Conservation (phyloP, 2,113 vertebrate species). For the Paratilapia polleni region DNA sequence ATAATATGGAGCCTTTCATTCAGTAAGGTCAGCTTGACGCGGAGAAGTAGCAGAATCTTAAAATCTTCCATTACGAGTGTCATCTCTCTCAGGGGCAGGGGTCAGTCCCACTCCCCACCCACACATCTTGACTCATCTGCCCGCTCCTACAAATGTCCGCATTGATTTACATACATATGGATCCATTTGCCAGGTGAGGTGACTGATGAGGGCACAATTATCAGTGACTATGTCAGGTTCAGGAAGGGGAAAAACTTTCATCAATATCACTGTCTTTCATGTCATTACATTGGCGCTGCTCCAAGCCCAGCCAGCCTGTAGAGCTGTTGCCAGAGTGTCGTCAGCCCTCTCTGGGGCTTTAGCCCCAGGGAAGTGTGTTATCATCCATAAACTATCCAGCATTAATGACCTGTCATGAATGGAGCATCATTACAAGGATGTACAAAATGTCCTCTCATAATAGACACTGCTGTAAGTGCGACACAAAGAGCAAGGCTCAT, state of each 20-base stretch:
- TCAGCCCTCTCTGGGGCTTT: constrained; percentile 13
- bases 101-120: constrained; percentile 16
- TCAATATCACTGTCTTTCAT: constrained; percentile 41
- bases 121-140: constrained; percentile 12
- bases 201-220: constrained; percentile 50
- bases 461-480: neutral
- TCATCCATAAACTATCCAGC: constrained; percentile 30
- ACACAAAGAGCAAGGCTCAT: constrained; percentile 4
- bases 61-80: constrained; percentile 45
- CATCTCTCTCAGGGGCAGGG: constrained; percentile 29
- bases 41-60: too few relatives aligned
- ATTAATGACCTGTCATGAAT: constrained; percentile 46
- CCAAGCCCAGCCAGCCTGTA: constrained; percentile 14
- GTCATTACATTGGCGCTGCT: constrained; percentile 28
- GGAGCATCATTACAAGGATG: constrained; percentile 41
- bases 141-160: constrained; percentile 3
- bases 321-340: neutral
- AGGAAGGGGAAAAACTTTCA: constrained; percentile 18
- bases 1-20: too few relatives aligned
- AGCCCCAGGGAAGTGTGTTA: neutral
- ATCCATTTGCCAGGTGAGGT: constrained; percentile 22
- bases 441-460: constrained; percentile 11
- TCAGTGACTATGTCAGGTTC: constrained; percentile 44
- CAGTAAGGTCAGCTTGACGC: too few relatives aligned
- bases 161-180: constrained; percentile 61